Evolutionary conservation across 1,140 invertebrate species (phyloP).

Genomic region (Nymphalis io): DNA sequence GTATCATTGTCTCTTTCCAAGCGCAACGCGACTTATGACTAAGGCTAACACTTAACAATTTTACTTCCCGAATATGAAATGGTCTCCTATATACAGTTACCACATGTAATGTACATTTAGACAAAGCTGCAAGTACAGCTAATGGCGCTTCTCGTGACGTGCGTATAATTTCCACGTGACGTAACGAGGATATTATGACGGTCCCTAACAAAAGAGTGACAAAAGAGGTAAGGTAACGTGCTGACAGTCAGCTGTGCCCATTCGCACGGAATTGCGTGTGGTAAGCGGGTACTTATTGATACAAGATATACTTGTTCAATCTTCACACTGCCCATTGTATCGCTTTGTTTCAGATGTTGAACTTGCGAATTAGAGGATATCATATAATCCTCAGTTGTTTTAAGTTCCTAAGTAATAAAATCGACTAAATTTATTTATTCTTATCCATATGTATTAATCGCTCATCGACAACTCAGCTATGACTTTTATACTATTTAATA

Average conservation of each 20-base stretch:
- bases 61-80: too few relatives aligned
- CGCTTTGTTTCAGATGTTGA: slow-evolving; percentile 12
- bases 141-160: background rate
- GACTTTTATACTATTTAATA: background rate
- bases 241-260: slow-evolving; percentile 25
- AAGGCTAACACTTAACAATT: too few relatives aligned
- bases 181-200: slow-evolving; percentile 1
- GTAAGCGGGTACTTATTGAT: slow-evolving; percentile 15
- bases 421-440: background rate
- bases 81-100: too few relatives aligned
- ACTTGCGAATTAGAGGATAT: background rate
- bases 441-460: background rate
- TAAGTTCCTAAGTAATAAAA: background rate
- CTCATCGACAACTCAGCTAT: background rate
- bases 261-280: slow-evolving; percentile 37
- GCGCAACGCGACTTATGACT: too few relatives aligned
- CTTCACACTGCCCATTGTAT: slow-evolving; percentile 14
- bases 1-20: too few relatives aligned
- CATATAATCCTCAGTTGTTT: background rate
- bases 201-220: slow-evolving; percentile 12
- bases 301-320: slow-evolving; percentile 27
- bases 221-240: slow-evolving; percentile 6
- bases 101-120: too few relatives aligned
- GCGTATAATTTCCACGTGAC: background rate
- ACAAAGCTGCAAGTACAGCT: too few relatives aligned